phyloP scores from a whole-genome alignment of 1,140 invertebrate species.

The Camponotus vicinus region DNA sequence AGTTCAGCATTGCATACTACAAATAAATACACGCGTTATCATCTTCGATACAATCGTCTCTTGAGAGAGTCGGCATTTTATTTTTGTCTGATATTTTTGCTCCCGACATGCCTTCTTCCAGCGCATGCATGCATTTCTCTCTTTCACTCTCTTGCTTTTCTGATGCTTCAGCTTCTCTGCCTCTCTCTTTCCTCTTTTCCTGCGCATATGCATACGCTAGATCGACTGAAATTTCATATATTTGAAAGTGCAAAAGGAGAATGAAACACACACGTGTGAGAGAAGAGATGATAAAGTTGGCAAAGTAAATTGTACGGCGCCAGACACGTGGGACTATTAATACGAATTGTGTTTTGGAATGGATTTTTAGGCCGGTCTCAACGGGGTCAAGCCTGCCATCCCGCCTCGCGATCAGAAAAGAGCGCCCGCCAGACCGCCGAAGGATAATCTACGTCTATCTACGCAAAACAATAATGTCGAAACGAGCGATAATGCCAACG shows the following conservation, averaged over 20 bases:
- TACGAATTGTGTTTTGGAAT: constrained; percentile 72
- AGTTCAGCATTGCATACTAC: not conserved
- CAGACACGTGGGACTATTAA: constrained; percentile 66
- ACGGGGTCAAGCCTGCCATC: constrained; percentile 89
- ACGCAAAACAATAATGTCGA: constrained; percentile 86
- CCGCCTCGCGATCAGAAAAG: constrained; percentile 92
- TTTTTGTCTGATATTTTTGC: constrained; percentile 15
- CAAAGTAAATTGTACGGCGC: constrained; percentile 52
- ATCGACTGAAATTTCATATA: not conserved
- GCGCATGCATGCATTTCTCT: not conserved
- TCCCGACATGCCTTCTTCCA: constrained; percentile 24
- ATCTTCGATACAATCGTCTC: not conserved
- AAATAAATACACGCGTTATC: not conserved
- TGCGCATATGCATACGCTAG: not conserved
- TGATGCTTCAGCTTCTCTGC: not conserved
- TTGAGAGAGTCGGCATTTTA: constrained; percentile 25
- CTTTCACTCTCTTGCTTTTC: not conserved
- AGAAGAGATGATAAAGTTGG: constrained; percentile 34
- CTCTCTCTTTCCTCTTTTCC: not conserved
- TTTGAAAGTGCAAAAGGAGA: constrained; percentile 17
- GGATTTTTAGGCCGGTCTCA: constrained; percentile 86
- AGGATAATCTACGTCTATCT: constrained; percentile 84
- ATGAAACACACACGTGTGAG: constrained; percentile 23
- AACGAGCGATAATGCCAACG: constrained; percentile 85
- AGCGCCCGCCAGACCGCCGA: constrained; percentile 90